A percentile compares a stretch with the other conserved stretches of the same genome.
These are phyloP conservation scores for Hystrix brachyura DNA, from an alignment of 2,113 vertebrate species.

Conservation along the genomic window DNA sequence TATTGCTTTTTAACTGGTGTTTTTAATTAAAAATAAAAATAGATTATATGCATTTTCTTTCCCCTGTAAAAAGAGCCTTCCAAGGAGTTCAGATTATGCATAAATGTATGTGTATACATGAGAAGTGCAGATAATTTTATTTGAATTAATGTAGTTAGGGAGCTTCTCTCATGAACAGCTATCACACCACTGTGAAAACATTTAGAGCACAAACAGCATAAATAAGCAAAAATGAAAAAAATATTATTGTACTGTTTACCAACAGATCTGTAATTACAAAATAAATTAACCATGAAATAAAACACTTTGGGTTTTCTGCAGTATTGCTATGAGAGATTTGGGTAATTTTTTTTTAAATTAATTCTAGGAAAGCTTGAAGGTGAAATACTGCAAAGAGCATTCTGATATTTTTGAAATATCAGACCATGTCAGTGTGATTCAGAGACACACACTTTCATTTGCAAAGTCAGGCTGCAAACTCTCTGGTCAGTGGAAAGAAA, in stretches of 20 bases:
- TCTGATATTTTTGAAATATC: conserved; percentile 50
- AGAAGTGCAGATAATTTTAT: conserved; percentile 75
- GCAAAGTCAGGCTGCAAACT: conserved; percentile 49
- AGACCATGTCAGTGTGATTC: conserved; percentile 9
- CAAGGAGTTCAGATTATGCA: neutral
- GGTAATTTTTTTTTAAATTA: conserved; percentile 85
- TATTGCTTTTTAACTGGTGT: conserved; percentile 62
- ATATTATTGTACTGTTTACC: conserved; percentile 89
- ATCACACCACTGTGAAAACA: conserved; percentile 83
- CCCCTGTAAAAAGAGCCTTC: conserved; percentile 5
- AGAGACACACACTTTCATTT: neutral
- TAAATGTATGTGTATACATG: neutral
- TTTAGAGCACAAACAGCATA: conserved; percentile 84
- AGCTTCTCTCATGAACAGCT: conserved; percentile 79
- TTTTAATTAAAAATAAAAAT: conserved; percentile 78
- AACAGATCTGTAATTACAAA: conserved; percentile 91
- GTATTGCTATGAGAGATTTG: conserved; percentile 86
- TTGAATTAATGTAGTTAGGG: conserved; percentile 79
- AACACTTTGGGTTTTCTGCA: conserved; percentile 87
- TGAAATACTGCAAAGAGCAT: conserved; percentile 57
- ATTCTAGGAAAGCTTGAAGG: conserved; percentile 82
- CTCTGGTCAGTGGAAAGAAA: accelerated
- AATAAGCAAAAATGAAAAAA: conserved; percentile 87
- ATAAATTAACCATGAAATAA: conserved; percentile 91
- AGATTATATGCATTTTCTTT: conserved; percentile 12